Percentiles rank a stretch among this genome's conserved stretches.
These are phyloP conservation scores for Tachyglossus aculeatus DNA, from an alignment of 2,797 vertebrate genomes.

Conservation along the genomic window DNA sequence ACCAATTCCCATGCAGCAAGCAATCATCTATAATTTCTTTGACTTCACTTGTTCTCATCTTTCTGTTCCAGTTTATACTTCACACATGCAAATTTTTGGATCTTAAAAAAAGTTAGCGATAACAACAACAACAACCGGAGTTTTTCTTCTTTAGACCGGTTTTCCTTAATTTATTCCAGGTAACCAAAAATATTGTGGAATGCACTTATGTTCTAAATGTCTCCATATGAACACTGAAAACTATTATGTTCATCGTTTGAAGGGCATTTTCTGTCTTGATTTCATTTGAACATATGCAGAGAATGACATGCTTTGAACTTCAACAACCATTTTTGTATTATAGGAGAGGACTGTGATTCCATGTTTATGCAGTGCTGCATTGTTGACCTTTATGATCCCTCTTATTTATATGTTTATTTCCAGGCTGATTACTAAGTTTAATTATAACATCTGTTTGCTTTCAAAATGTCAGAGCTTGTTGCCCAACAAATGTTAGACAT, in stretches of 20 bases:
- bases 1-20: no score
- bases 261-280: slow-evolving; percentile 13
- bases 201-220: slow-evolving; percentile 32
- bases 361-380: slow-evolving; percentile 43
- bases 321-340: not conserved
- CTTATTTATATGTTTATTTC: slow-evolving; percentile 67
- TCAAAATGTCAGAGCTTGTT: slow-evolving; percentile 52
- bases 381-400: slow-evolving; percentile 41
- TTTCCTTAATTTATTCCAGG: slow-evolving; percentile 51
- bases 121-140: slow-evolving; percentile 18
- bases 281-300: slow-evolving; percentile 46
- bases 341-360: slow-evolving; percentile 18
- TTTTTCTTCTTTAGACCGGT: slow-evolving; percentile 28
- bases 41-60: slow-evolving; percentile 5
- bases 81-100: not conserved
- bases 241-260: slow-evolving; percentile 11
- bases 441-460: slow-evolving; percentile 55
- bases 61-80: not conserved
- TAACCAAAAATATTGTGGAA: slow-evolving; percentile 3
- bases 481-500: slow-evolving; percentile 41
- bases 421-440: slow-evolving; percentile 62
- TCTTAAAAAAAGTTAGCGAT: slow-evolving; percentile 13
- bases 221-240: slow-evolving; percentile 24
- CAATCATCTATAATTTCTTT: no score
- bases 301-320: slow-evolving; percentile 39